Conservation (phyloP, 1,140 invertebrate genomes). For the Atopsyche davidsoni region DNA sequence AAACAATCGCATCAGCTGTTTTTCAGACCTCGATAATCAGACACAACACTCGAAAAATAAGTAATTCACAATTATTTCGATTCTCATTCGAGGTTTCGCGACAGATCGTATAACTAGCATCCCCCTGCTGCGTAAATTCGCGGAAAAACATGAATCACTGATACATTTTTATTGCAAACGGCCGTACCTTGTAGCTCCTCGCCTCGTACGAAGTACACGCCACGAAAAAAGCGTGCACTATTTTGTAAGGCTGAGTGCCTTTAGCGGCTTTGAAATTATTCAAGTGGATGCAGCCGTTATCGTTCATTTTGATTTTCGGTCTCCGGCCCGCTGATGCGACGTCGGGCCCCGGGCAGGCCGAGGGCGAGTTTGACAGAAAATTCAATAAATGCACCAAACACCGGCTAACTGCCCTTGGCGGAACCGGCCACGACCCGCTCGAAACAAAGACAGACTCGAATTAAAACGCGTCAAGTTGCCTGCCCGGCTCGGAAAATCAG, state of each 20-base stretch:
- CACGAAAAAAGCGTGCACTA: slow-evolving; percentile 71
- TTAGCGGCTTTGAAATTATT: slow-evolving; percentile 70
- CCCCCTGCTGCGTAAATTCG: too few relatives aligned
- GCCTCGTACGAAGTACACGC: slow-evolving; percentile 63
- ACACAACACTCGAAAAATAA: too few relatives aligned
- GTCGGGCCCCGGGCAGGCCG: slow-evolving; percentile 21
- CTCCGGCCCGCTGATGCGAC: slow-evolving; percentile 31
- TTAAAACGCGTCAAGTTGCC: slow-evolving; percentile 15
- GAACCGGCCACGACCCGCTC: background rate
- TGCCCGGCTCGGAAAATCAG: slow-evolving; percentile 12
- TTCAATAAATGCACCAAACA: slow-evolving; percentile 17
- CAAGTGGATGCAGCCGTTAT: slow-evolving; percentile 69
- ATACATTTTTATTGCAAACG: too few relatives aligned
- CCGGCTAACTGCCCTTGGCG: slow-evolving; percentile 15
- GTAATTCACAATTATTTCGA: too few relatives aligned
- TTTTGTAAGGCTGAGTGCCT: slow-evolving; percentile 66
- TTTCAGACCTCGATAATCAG: slow-evolving; percentile 13
- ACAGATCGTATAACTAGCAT: too few relatives aligned
- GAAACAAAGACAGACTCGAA: slow-evolving; percentile 1
- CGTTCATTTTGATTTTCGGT: slow-evolving; percentile 52
- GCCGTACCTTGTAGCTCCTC: slow-evolving; percentile 67
- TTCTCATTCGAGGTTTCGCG: too few relatives aligned
- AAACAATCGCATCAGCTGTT: slow-evolving; percentile 22
- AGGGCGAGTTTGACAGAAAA: slow-evolving; percentile 21
- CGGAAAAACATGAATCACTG: too few relatives aligned